Conservation (phyloP, 2,113 vertebrate species). For the Chaetorhynchus papuensis region DNA sequence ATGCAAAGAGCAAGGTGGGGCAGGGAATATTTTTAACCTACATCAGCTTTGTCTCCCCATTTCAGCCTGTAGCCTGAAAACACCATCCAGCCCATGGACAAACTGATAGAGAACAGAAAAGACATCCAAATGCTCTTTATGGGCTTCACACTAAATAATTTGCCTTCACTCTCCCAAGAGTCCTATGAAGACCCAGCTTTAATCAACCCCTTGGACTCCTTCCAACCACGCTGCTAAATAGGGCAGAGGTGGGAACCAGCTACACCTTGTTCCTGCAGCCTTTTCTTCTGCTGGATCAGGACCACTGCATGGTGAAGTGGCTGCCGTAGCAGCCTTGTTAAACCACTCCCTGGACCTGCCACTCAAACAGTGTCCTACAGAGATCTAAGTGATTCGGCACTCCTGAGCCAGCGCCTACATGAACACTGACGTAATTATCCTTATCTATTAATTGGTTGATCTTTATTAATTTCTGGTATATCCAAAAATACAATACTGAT, state of each 20-base stretch:
- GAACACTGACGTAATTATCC: background rate
- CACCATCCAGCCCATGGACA: background rate
- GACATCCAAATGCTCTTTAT: background rate
- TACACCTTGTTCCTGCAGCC: background rate
- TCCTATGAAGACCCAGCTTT: background rate
- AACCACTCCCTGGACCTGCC: background rate
- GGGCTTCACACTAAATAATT: background rate
- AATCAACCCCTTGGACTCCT: background rate
- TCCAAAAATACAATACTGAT: background rate
- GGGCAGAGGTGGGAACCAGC: background rate
- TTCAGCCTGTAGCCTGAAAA: background rate
- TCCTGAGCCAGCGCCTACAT: background rate
- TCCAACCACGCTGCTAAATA: background rate
- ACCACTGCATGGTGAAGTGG: background rate
- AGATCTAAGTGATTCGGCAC: background rate
- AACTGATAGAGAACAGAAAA: background rate
- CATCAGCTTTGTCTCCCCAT: background rate
- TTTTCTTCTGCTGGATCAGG: background rate
- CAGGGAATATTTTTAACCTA: background rate
- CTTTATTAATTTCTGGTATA: background rate
- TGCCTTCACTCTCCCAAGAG: rapidly evolving
- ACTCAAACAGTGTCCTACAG: background rate
- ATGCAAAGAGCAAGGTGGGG: background rate
- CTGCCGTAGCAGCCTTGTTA: background rate
- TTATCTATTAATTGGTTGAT: background rate